Conservation (phyloP, 2,797 vertebrate genomes). For the Psittacula echo region DNA sequence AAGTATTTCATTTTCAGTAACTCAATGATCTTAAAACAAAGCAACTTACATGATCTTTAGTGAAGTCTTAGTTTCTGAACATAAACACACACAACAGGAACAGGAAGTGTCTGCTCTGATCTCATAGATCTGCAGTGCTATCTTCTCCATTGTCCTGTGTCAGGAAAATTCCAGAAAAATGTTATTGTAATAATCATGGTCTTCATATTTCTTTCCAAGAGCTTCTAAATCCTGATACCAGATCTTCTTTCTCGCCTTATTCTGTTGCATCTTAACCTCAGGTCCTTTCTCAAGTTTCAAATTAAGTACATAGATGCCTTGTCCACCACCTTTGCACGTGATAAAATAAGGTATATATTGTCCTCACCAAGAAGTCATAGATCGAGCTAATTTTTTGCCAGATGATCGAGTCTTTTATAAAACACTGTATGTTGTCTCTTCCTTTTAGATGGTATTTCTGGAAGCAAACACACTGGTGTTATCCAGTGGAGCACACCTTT, state of each 20-base stretch:
- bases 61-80: neutral
- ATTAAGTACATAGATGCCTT: neutral
- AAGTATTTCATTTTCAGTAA: neutral
- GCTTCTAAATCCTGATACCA: neutral
- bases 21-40: too few species aligned
- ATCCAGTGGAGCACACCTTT: rapidly evolving
- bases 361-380: neutral
- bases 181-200: neutral
- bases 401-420: neutral
- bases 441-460: neutral
- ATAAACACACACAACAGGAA: neutral
- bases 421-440: neutral
- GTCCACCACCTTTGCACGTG: rapidly evolving
- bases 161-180: neutral
- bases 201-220: neutral
- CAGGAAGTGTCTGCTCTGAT: neutral
- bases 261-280: neutral
- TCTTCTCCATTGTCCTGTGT: neutral
- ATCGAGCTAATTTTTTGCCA: neutral
- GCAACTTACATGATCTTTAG: neutral
- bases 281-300: neutral
- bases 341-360: neutral
- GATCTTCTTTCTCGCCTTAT: neutral
- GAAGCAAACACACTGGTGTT: neutral
- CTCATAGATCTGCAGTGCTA: neutral